Evolutionary conservation across 2,113 vertebrate species (phyloP), one percentile per base, ranked within the genome.

Genomic region (Sinosuthora webbiana): DNA sequence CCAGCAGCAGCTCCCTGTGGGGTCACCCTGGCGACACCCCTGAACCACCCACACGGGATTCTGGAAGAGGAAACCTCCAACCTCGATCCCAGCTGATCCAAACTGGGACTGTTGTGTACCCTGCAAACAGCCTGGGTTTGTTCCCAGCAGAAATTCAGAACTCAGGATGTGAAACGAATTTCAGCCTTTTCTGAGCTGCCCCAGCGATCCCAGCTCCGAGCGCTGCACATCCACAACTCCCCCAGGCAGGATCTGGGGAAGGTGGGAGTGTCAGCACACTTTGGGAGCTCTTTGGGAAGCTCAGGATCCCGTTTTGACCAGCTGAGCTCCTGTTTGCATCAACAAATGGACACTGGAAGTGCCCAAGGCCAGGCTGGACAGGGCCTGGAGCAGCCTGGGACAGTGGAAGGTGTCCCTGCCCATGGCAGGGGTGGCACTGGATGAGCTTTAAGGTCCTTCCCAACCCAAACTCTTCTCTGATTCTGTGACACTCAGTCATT

Each of bases 141-240:
- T 19, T 44, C 31, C 74, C 82, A 77, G 77, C 35, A 73, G 39
- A 23, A 57, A 65, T 28, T 15, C 7, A 20, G 59, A 77, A 33
- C 2, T 2, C 5, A n/a, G 2, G 4, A 4, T 1, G 15, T 1
- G 27, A 45, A 67, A 78, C 10, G 13, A 17, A 55, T 42, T 1
- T 2, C 81, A 62, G 62, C 1, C 47, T 67, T 49, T 55, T 6
- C 24, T 11, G 30, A 63, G 28, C 56, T 65, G n/a, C 17, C 27
- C 1, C 5, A 47, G 28, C 2, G 2, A 13, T 28, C 14, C 5
- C 8, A 57, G 60, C 76, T 39, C 44, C 8, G 87, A 78, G 65
- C 65, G 12, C 60, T 6, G 10, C 6, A 14, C 0, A 2, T 23
- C 47, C 83, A 35, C 28, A 53, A 0, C 18, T 31, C 28, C 55